Conservation (phyloP, 2,888 invertebrate genomes). For the Dasysyrphus albostriatus region DNA sequence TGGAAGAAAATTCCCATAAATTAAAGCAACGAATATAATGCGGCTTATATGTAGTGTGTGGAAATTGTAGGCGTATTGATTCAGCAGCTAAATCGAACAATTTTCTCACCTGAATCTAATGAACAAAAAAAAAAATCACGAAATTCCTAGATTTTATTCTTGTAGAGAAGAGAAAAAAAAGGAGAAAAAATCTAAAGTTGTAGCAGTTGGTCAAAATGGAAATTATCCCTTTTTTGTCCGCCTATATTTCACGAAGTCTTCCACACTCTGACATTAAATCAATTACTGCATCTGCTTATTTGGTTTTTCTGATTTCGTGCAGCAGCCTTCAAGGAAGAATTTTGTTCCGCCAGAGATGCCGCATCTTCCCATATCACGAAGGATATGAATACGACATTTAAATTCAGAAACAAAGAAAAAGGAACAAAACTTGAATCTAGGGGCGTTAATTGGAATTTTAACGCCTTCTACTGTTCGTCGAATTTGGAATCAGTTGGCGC, state of each 20-base stretch:
- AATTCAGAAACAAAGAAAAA: conserved; percentile 40
- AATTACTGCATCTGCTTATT: conserved; percentile 63
- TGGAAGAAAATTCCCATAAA: conserved; percentile 22
- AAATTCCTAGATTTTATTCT: neutral
- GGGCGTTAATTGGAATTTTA: conserved; percentile 74
- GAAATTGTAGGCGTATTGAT: conserved; percentile 63
- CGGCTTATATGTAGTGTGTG: neutral
- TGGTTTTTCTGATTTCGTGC: conserved; percentile 47
- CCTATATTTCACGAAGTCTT: conserved; percentile 65
- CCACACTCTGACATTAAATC: conserved; percentile 60
- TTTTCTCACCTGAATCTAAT: conserved; percentile 62
- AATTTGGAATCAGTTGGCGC: conserved; percentile 1
- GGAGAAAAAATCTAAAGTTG: conserved; percentile 49
- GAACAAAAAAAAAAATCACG: conserved; percentile 1
- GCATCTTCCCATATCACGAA: conserved; percentile 13
- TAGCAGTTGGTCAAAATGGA: conserved; percentile 68
- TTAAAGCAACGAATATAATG: conserved; percentile 21
- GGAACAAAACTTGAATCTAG: conserved; percentile 18
- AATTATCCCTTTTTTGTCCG: conserved; percentile 69
- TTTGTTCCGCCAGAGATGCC: conserved; percentile 61
- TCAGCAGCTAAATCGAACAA: conserved; percentile 50
- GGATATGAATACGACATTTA: conserved; percentile 62
- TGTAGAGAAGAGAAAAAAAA: neutral
- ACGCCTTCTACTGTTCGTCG: conserved; percentile 61
- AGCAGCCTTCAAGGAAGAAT: conserved; percentile 51